Base-by-base conservation (phyloP, 1,140 invertebrate genomes). In the Tetramorium simillimum region DNA sequence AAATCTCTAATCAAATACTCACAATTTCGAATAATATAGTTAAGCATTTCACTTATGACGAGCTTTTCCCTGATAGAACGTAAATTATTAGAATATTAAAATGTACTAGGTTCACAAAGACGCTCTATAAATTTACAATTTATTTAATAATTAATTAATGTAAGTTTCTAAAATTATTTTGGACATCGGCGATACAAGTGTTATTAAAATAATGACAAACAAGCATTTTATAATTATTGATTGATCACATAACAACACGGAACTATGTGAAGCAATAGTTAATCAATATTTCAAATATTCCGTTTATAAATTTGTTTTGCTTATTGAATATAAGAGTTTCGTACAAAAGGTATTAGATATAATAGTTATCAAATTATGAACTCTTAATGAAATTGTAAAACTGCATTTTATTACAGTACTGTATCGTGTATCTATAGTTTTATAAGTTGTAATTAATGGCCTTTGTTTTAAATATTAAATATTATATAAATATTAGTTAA, bases 51-150 rank as follows among this genome's bases (percentile, higher is more conserved):
- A 89, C 92, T 1, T 95, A 86, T 58, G 93, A 95, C 0, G 93
- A 95, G 73, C 88, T 95, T 5, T 92, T 95, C 12, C 94, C 95
- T 6, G 92, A 95, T 65, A 75, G 86, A 2, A 88, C 89, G 86
- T 95, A 89, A 92, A 76, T 58, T 24, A 7, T 43, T 43, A 58
- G 9, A 16, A 58, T 2, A 24, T 37, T 21, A 24, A 75, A 3
- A 28, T 72, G 18, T 49, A 49, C 6, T 12, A 3, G 28, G 2
- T 33, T 56, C 4, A 21, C 4, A 72, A 33, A 10, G 3, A 37
- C 2, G 14, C 12, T 73, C 3, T 3, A 0, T 40, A 12, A 28
- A 37, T 53, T 73, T 2, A 16, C 40, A 28, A 18, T 51, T 21
- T 1, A 51, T 33, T 72, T 51, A 51, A 33, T 28, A 9, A 28